Conservation (phyloP, 2,888 invertebrate species). For the Drosophila diplacantha region DNA sequence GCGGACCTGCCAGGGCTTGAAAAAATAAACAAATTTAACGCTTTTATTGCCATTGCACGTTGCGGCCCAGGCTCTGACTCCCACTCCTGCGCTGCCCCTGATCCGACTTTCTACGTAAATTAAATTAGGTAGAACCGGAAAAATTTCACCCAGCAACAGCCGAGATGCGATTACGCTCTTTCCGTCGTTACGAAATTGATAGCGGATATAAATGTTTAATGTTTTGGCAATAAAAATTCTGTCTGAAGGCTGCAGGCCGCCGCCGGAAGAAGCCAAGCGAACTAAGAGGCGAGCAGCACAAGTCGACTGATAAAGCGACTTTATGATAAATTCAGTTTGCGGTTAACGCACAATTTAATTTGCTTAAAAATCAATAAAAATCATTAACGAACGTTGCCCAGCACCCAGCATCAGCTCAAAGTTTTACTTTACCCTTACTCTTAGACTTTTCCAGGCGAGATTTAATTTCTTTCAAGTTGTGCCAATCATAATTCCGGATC, state of each 20-base stretch:
- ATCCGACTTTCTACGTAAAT: conserved; percentile 61
- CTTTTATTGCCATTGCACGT: conserved; percentile 69
- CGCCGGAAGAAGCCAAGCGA: neutral
- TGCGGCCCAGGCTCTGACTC: conserved; percentile 36
- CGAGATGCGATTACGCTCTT: conserved; percentile 66
- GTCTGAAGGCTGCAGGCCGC: conserved; percentile 44
- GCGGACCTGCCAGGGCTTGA: conserved; percentile 32
- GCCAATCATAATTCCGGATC: conserved; percentile 18
- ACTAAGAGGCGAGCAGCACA: conserved; percentile 8
- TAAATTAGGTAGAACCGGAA: conserved; percentile 67
- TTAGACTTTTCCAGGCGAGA: neutral
- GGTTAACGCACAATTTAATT: conserved; percentile 72
- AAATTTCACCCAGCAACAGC: conserved; percentile 43
- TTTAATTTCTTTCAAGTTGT: conserved; percentile 21
- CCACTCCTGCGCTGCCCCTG: neutral
- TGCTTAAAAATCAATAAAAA: conserved; percentile 71
- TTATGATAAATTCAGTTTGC: conserved; percentile 69
- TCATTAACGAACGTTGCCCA: conserved; percentile 50
- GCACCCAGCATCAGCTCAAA: neutral
- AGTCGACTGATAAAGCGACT: conserved; percentile 61
- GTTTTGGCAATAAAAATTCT: conserved; percentile 70
- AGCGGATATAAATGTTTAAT: conserved; percentile 73
- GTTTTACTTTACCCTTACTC: neutral
- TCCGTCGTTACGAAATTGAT: conserved; percentile 65
- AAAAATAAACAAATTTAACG: conserved; percentile 71